These are phyloP conservation scores for Elephantulus edwardii DNA, from an alignment of 2,113 vertebrate genomes.

Conservation along the genomic window DNA sequence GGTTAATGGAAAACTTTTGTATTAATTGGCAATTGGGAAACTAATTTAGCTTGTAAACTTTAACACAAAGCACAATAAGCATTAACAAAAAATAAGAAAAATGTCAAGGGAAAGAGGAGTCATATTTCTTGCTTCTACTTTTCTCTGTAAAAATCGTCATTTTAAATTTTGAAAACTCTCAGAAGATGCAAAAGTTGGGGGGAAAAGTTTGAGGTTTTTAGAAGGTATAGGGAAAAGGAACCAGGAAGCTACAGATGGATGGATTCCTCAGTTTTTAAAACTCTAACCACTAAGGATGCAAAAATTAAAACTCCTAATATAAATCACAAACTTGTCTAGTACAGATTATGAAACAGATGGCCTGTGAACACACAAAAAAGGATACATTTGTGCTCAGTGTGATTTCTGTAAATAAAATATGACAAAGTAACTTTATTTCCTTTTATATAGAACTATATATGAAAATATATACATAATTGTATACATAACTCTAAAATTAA, in stretches of 20 bases:
- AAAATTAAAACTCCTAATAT: slow-evolving; percentile 34
- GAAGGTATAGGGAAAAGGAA: slow-evolving; percentile 33
- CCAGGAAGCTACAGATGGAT: background rate
- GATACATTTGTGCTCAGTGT: slow-evolving; percentile 49
- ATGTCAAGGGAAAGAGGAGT: background rate
- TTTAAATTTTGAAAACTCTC: background rate
- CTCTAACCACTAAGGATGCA: slow-evolving; percentile 31
- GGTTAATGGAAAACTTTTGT: background rate
- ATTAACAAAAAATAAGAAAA: background rate
- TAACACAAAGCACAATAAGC: background rate
- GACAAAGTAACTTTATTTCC: slow-evolving; percentile 57
- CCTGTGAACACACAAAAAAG: slow-evolving; percentile 21
- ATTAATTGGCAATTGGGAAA: background rate
- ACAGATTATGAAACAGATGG: slow-evolving; percentile 61
- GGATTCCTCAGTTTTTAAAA: slow-evolving; percentile 40
- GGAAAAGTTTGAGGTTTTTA: slow-evolving; percentile 2
- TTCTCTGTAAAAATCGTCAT: background rate
- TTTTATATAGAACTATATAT: slow-evolving; percentile 21
- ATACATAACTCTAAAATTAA: too few species aligned
- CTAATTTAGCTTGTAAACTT: background rate
- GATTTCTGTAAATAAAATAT: slow-evolving; percentile 60
- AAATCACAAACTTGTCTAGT: slow-evolving; percentile 26
- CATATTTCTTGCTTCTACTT: background rate
- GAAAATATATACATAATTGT: too few species aligned
- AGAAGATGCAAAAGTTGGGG: background rate